These are phyloP conservation scores for Phasia obesa DNA, from an alignment of 2,888 invertebrate species.

Conservation along the genomic window DNA sequence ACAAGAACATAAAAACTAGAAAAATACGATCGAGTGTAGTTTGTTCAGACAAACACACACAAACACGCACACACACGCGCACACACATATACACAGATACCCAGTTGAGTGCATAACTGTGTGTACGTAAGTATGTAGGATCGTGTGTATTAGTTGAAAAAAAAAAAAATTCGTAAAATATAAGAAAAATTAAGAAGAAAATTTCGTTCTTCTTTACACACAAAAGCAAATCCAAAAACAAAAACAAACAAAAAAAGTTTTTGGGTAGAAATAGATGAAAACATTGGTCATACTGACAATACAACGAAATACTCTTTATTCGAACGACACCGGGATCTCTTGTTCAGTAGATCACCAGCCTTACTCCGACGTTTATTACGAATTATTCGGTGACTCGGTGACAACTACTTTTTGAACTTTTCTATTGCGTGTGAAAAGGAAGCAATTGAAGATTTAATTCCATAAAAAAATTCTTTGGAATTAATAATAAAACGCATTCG, in stretches of 20 bases:
- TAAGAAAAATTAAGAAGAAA: constrained; percentile 57
- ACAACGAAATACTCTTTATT: constrained; percentile 83
- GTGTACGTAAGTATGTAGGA: constrained; percentile 9
- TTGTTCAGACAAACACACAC: constrained; percentile 36
- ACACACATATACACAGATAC: constrained; percentile 22
- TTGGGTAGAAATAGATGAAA: constrained; percentile 77
- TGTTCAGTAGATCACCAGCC: constrained; percentile 84
- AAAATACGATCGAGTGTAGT: constrained; percentile 54
- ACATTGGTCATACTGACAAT: constrained; percentile 76
- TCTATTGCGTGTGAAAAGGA: constrained; percentile 75
- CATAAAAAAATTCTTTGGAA: constrained; percentile 39
- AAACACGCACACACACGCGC: constrained; percentile 38
- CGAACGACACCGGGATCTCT: constrained; percentile 83
- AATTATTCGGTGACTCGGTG: constrained; percentile 83
- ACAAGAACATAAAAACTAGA: constrained; percentile 59
- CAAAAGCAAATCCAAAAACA: constrained; percentile 38
- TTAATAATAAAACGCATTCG: constrained; percentile 70
- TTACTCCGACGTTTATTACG: constrained; percentile 83
- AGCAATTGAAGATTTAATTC: constrained; percentile 55
- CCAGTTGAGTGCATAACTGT: not conserved
- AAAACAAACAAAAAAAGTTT: constrained; percentile 17
- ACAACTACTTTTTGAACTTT: constrained; percentile 80
- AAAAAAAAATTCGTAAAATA: not conserved
- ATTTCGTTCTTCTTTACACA: constrained; percentile 36
- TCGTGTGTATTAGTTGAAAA: constrained; percentile 12